These are phyloP conservation scores for Orycteropus afer DNA, from an alignment of 2,113 vertebrate species.

Conservation along the genomic window DNA sequence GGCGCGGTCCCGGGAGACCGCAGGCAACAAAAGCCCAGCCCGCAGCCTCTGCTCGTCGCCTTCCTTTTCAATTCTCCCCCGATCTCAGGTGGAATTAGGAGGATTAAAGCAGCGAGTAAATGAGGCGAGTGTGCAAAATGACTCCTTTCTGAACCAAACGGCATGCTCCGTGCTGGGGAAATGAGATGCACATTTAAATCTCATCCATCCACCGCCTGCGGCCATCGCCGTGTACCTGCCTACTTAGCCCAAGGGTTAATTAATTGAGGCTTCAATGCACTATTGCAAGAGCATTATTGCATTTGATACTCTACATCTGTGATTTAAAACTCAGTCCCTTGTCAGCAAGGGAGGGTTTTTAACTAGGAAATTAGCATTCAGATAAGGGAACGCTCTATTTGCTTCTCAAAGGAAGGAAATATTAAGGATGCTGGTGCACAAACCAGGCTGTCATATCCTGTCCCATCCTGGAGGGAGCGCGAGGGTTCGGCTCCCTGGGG, in stretches of 20 bases:
- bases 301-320: conserved; percentile 98
- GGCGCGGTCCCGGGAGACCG: conserved; percentile 77
- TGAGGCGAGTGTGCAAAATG: conserved; percentile 97
- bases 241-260: conserved; percentile 96
- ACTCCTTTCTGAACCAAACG: conserved; percentile 94
- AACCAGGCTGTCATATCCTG: conserved; percentile 90
- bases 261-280: conserved; percentile 95
- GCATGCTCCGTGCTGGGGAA: conserved; percentile 93
- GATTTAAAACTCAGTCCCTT: conserved; percentile 93
- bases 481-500: conserved; percentile 77
- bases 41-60: conserved; percentile 90
- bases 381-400: conserved; percentile 94
- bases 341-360: conserved; percentile 95
- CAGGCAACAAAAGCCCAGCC: conserved; percentile 92
- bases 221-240: conserved; percentile 92
- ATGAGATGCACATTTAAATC: conserved; percentile 99
- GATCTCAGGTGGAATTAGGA: conserved; percentile 93
- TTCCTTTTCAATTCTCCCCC: conserved; percentile 90
- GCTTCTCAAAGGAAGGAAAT: conserved; percentile 92
- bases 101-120: conserved; percentile 94
- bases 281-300: conserved; percentile 93
- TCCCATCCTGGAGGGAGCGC: conserved; percentile 87
- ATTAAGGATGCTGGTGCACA: conserved; percentile 91
- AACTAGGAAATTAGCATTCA: conserved; percentile 99
- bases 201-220: conserved; percentile 94